Conservation (phyloP, 1,140 invertebrate species). For the Contarinia nasturtii region DNA sequence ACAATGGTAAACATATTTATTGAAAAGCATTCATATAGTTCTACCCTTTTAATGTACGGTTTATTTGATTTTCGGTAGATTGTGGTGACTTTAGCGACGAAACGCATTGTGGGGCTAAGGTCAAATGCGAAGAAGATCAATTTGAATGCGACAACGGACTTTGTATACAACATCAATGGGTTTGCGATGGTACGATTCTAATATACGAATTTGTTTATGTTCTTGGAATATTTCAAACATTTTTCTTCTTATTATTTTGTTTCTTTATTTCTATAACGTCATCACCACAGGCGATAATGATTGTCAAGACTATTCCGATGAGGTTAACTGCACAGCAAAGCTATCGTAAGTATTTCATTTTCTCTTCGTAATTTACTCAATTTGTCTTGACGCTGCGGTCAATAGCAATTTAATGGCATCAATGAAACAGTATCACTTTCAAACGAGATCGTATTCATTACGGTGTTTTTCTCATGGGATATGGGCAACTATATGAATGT, state of each 20-base stretch:
- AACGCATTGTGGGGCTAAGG: constrained; percentile 40
- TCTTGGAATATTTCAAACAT: too few relatives aligned
- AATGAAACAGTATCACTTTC: too few relatives aligned
- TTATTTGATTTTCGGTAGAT: constrained; percentile 33
- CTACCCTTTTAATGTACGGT: too few relatives aligned
- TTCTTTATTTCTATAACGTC: too few relatives aligned
- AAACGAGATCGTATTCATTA: too few relatives aligned
- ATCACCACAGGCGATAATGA: constrained; percentile 49
- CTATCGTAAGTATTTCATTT: constrained; percentile 32
- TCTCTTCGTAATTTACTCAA: too few relatives aligned
- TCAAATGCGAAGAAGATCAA: constrained; percentile 47
- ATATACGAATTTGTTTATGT: too few relatives aligned
- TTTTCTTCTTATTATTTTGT: too few relatives aligned
- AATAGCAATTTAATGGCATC: too few relatives aligned
- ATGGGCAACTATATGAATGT: too few relatives aligned
- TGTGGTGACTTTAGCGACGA: constrained; percentile 72
- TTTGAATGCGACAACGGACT: constrained; percentile 68
- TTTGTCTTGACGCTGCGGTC: too few relatives aligned
- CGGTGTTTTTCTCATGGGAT: too few relatives aligned
- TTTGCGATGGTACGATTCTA: constrained; percentile 38
- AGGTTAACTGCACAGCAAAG: constrained; percentile 44
- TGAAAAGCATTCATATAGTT: background rate
- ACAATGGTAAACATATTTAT: constrained; percentile 18
- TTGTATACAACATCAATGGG: constrained; percentile 54
- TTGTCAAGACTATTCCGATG: constrained; percentile 63